phyloP scores from a whole-genome alignment of 2,113 vertebrate species.

The Mohoua ochrocephala region DNA sequence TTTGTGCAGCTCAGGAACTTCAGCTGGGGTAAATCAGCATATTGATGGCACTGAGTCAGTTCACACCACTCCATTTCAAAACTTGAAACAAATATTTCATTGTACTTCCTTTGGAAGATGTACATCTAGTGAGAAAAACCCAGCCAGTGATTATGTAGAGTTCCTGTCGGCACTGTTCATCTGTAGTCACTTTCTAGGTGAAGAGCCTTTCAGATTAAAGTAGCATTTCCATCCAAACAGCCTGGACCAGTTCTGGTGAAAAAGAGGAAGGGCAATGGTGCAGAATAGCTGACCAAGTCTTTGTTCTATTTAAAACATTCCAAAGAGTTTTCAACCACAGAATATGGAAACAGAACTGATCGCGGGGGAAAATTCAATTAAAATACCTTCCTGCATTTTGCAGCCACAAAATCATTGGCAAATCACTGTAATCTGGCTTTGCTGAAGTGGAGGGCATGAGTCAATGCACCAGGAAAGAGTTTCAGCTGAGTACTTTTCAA shows the following conservation, averaged over 20 bases:
- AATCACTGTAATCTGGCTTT: conserved; percentile 31
- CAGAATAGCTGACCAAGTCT: background rate
- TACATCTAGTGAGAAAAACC: background rate
- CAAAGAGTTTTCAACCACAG: background rate
- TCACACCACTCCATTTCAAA: background rate
- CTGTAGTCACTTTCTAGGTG: background rate
- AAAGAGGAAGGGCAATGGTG: background rate
- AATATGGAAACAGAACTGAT: conserved; percentile 3
- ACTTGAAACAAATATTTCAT: background rate
- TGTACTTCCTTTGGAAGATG: background rate
- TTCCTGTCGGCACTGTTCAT: background rate
- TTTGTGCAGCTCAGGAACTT: background rate
- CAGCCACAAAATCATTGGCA: conserved; percentile 32
- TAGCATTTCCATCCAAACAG: background rate
- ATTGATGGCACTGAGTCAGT: background rate
- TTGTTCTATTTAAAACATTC: conserved; percentile 39
- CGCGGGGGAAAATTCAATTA: conserved; percentile 44
- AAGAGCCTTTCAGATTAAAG: conserved; percentile 16
- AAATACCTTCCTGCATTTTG: conserved; percentile 54
- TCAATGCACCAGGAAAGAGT: conserved; percentile 15
- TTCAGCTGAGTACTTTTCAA: conserved; percentile 29
- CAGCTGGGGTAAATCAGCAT: background rate
- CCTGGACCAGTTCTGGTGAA: background rate
- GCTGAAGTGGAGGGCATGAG: conserved; percentile 25
- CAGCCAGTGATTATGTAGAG: background rate